phyloP scores from a whole-genome alignment of 2,113 vertebrate species.

The Phylloscopus trochilus region DNA sequence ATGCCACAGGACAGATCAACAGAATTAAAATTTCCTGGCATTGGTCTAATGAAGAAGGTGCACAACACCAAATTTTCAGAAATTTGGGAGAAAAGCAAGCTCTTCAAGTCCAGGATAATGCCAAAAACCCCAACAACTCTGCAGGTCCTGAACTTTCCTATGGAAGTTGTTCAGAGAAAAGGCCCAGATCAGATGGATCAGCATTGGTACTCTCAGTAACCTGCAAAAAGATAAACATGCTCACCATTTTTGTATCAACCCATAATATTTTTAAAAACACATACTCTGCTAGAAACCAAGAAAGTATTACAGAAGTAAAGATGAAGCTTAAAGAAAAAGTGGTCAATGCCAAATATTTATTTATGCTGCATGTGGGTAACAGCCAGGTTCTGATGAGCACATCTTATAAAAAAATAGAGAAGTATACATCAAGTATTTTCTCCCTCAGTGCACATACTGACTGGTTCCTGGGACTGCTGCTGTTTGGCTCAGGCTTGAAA shows the following conservation, averaged over 20 bases:
- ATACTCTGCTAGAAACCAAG: not conserved
- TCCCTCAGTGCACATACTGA: not conserved
- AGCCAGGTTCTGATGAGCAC: not conserved
- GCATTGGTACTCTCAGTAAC: not conserved
- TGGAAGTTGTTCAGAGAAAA: not conserved
- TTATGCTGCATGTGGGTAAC: not conserved
- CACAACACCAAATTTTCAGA: not conserved
- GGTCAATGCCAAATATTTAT: not conserved
- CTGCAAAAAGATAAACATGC: not conserved
- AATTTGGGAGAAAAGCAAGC: not conserved
- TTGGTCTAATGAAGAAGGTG: not conserved
- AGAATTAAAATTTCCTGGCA: not conserved
- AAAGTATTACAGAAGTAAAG: not conserved
- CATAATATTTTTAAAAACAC: not conserved
- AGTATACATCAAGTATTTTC: not conserved
- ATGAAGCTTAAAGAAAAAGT: not conserved
- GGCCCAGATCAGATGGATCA: not conserved
- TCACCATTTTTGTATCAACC: not conserved
- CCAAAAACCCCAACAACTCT: not conserved
- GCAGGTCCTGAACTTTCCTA: not conserved
- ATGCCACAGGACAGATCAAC: not conserved
- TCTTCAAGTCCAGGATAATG: not conserved
- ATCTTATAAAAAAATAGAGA: not conserved
- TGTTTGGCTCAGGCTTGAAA: not conserved
- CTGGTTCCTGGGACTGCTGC: not conserved